Conservation (phyloP, 2,888 invertebrate genomes). For the Athripsodes cinereus region DNA sequence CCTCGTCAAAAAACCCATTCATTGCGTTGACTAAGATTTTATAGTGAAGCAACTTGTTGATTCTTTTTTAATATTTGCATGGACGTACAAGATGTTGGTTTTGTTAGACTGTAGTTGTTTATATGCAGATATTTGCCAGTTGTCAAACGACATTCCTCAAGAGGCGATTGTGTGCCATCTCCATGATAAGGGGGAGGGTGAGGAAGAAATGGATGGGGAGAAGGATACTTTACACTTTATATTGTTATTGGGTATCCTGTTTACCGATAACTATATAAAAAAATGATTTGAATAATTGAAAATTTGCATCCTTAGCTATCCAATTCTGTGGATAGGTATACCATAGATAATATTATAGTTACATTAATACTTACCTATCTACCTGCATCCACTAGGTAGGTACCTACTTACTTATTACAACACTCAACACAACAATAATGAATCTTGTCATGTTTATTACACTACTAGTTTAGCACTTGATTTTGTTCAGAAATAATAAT, state of each 20-base stretch:
- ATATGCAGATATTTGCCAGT: constrained; percentile 10
- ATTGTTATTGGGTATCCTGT: not conserved
- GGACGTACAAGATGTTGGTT: not conserved
- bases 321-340: no score
- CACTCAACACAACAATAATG: no score
- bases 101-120: not conserved
- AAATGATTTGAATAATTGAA: no score
- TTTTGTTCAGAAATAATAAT: no score
- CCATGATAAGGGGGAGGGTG: not conserved
- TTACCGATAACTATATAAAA: not conserved
- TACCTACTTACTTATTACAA: no score
- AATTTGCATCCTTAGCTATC: no score
- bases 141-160: constrained; percentile 6
- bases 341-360: no score
- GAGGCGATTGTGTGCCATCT: constrained; percentile 3
- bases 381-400: no score
- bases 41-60: not conserved
- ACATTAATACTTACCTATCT: no score
- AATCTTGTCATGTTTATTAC: no score
- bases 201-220: not conserved
- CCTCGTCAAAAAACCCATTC: not conserved
- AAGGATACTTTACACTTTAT: not conserved
- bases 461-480: no score
- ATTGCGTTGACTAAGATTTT: not conserved
- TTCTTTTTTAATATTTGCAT: not conserved